phyloP scores from a whole-genome alignment of 2,113 vertebrate genomes.

The Ameiurus melas region DNA sequence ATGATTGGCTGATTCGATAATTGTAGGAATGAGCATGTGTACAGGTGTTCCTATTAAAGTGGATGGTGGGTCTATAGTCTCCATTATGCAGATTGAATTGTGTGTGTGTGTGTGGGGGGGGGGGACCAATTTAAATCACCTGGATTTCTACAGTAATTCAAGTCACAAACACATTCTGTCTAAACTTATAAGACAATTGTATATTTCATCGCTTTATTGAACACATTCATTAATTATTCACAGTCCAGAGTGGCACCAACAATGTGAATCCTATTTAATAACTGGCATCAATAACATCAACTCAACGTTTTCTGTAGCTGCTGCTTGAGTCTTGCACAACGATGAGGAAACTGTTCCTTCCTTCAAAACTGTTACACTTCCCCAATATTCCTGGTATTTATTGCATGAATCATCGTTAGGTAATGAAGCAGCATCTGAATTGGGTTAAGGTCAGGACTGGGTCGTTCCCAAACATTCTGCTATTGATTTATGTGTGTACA shows the following conservation, averaged over 20 bases:
- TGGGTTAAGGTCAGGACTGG: not conserved
- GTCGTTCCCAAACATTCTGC: not conserved
- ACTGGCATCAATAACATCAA: not conserved
- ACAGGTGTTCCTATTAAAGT: not conserved
- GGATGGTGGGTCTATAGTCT: not conserved
- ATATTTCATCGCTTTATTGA: not conserved
- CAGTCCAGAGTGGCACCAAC: not conserved
- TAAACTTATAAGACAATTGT: not conserved
- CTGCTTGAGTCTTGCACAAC: not conserved
- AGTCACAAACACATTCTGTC: slow-evolving; percentile 1
- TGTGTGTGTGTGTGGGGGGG: not conserved
- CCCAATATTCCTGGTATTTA: not conserved
- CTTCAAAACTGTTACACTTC: not conserved
- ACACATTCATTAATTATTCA: slow-evolving; percentile 7
- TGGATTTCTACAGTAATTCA: not conserved
- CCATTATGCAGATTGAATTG: not conserved
- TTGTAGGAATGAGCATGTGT: not conserved
- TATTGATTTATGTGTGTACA: not conserved
- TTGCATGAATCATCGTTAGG: not conserved
- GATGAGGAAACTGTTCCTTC: not conserved
- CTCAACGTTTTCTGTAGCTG: not conserved
- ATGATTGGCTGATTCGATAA: not conserved
- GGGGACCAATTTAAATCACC: not conserved
- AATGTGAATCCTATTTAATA: not conserved
- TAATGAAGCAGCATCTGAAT: not conserved